Evolutionary conservation across 2,888 invertebrate genomes (phyloP).

Genomic region (Alviniconcha strummeri): DNA sequence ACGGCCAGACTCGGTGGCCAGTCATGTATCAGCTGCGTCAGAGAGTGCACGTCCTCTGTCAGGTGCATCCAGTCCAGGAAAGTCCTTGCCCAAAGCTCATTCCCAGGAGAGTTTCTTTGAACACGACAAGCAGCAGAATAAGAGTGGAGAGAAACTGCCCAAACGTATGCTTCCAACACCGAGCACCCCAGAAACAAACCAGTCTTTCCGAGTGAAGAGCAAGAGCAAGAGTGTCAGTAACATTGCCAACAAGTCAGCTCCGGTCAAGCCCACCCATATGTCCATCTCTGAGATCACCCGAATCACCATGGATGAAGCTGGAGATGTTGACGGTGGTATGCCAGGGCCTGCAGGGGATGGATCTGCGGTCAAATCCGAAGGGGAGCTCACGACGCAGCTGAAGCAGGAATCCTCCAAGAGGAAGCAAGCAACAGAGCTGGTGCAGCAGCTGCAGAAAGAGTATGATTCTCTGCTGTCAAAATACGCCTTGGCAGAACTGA

Average conservation of each 20-base stretch:
- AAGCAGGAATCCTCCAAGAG: conserved; percentile 62
- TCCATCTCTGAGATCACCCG: conserved; percentile 54
- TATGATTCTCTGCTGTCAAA: conserved; percentile 71
- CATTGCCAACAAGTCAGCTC: conserved; percentile 48
- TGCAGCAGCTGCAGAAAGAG: conserved; percentile 68
- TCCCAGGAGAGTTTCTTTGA: conserved; percentile 63
- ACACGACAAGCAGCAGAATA: conserved; percentile 39
- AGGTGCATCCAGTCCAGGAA: conserved; percentile 35
- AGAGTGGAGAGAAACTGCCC: conserved; percentile 49
- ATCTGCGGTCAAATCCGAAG: conserved; percentile 50
- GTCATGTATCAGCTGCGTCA: conserved; percentile 38
- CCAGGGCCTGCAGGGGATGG: not conserved
- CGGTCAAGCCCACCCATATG: conserved; percentile 64
- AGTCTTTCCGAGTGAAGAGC: conserved; percentile 59
- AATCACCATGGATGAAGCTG: conserved; percentile 47
- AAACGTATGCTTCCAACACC: conserved; percentile 62
- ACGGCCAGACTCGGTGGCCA: conserved; percentile 40
- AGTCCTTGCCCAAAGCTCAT: conserved; percentile 50
- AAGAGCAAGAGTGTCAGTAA: conserved; percentile 63
- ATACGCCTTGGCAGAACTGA: conserved; percentile 72
- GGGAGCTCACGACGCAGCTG: conserved; percentile 57
- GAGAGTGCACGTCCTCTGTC: conserved; percentile 22
- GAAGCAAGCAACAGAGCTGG: conserved; percentile 66
- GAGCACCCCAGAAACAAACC: conserved; percentile 45
- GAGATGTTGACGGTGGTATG: not conserved